Evolutionary conservation across 2,888 invertebrate species (phyloP).

Genomic region (Epirrhoe tristata): DNA sequence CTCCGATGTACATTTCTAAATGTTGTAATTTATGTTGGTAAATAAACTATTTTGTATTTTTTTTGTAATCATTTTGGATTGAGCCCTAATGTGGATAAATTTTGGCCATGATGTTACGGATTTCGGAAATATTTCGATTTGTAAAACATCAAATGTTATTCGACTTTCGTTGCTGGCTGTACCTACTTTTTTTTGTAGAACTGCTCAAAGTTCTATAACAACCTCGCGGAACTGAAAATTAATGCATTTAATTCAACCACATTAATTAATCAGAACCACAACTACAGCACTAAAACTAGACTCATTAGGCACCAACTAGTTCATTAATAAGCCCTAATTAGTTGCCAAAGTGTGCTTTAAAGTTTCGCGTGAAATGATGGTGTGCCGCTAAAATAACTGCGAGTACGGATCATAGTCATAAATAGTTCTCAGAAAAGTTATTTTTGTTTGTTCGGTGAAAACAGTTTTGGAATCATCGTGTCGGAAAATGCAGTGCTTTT

Average conservation of each 20-base stretch:
- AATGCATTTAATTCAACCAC: constrained; percentile 33
- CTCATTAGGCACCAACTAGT: constrained; percentile 47
- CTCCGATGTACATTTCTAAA: no score
- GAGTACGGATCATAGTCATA: constrained; percentile 9
- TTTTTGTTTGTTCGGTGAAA: background rate
- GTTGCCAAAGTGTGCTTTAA: constrained; percentile 53
- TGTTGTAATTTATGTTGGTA: no score
- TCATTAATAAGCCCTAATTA: constrained; percentile 56
- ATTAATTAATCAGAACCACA: constrained; percentile 41
- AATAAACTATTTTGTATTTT: no score
- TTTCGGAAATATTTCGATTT: no score
- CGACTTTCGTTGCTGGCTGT: no score
- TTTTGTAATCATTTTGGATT: no score
- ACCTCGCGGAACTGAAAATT: constrained; percentile 9
- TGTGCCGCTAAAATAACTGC: constrained; percentile 13
- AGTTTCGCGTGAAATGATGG: constrained; percentile 45
- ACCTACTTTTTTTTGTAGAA: no score
- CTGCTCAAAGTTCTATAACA: background rate
- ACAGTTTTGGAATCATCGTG: no score
- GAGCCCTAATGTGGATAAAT: no score
- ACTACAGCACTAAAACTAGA: constrained; percentile 43
- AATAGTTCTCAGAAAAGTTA: constrained; percentile 8
- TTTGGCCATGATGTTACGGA: no score
- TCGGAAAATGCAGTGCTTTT: no score
- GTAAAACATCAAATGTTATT: no score